Evolutionary conservation across 2,797 vertebrate species (phyloP), one percentile per base, ranked within the genome.

Genomic region (Selene dorsalis): DNA sequence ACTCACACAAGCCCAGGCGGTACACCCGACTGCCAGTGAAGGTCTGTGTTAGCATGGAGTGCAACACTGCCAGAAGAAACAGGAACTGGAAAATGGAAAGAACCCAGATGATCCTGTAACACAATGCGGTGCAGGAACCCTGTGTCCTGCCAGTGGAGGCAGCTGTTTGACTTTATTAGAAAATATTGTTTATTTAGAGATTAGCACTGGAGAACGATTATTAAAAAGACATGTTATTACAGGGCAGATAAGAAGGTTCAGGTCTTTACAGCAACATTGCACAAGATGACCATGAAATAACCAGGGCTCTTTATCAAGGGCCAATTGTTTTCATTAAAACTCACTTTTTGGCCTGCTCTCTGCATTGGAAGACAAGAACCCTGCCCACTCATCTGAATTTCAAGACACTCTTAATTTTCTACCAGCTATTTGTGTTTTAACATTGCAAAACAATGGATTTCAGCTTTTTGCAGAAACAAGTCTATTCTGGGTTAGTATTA

Each of bases 1-100:
- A 83, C 81, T 91, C 92, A 88, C 91, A 92, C 89, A 86, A 86
- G 86, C 83, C 87, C 61, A 1, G 66, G 77, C 84, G 78, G 74
- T 79, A 89, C 84, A 82, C 82, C 60, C 73, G 77, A 79, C 73
- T 88, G 88, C 85, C 87, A 80, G 76, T 35, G 71, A 88, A 91
- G 87, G 89, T 90, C 88, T 89, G 82, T 82, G 84, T 88, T 79
- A 77, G 78, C 69, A 78, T 57, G 73, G 55, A 70, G 82, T 69
- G 79, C 76, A 65, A 66, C 77, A 8, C 24, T 55, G 84, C 79
- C 83, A 87, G 67, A 70, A 83, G 87, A 84, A 75, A 82, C 50
- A 16, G 69, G 56, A 22, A 74, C 2, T 4, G 62, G 45, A 57
- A 57, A 66, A 76, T 67, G 47, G 45, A 84, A 65, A 65, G 67